Evolutionary conservation across 2,888 invertebrate genomes (phyloP).

Genomic region (Drosophila glabriapex): DNA sequence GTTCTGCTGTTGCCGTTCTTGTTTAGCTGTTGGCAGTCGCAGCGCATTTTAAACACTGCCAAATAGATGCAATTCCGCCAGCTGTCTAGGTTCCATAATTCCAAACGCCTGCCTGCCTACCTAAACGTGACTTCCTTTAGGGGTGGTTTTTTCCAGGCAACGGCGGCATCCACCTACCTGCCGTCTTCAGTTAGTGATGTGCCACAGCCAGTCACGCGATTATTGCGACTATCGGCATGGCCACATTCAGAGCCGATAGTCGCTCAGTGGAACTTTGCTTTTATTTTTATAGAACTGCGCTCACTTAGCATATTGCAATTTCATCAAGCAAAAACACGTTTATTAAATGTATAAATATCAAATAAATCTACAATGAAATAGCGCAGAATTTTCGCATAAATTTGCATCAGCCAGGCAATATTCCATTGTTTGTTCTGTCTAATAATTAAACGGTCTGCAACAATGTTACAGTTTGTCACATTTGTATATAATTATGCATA

Average conservation of each 20-base stretch:
- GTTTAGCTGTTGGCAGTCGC: constrained; percentile 30
- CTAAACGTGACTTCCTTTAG: constrained; percentile 44
- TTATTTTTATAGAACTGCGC: not conserved
- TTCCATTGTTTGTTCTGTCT: too few species aligned
- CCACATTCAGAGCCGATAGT: constrained; percentile 1
- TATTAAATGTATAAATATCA: not conserved
- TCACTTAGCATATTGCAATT: not conserved
- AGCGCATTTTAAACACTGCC: constrained; percentile 54
- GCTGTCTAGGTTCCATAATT: constrained; percentile 51
- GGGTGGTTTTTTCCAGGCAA: constrained; percentile 67
- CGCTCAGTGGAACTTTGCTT: not conserved
- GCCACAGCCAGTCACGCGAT: not conserved
- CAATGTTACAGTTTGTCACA: not conserved
- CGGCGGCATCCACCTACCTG: constrained; percentile 43
- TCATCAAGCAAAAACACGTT: not conserved
- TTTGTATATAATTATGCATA: not conserved
- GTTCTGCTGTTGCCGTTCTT: not conserved
- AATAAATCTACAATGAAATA: not conserved
- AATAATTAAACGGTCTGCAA: too few species aligned
- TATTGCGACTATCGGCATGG: constrained; percentile 3
- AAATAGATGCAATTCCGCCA: constrained; percentile 39
- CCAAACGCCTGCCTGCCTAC: constrained; percentile 14
- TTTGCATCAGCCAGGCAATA: not conserved
- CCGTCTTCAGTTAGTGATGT: constrained; percentile 48
- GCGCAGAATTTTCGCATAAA: not conserved